Conservation (phyloP, 2,888 invertebrate genomes). For the Gastracanthus pulcherrimus region DNA sequence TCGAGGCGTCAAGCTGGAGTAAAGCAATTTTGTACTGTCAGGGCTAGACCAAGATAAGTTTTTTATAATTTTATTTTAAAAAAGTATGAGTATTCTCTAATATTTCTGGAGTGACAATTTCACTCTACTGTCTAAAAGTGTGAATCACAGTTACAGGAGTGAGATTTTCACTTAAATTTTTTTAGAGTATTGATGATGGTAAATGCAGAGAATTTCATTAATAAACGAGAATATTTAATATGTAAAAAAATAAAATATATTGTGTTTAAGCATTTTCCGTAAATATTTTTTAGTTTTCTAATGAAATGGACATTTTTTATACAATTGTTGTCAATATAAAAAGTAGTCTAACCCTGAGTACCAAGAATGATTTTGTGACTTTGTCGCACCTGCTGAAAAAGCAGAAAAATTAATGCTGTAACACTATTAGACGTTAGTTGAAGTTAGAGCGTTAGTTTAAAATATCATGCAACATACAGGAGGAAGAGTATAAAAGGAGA, state of each 20-base stretch:
- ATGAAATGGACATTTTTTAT: too few species aligned
- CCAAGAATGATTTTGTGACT: conserved; percentile 22
- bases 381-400: conserved; percentile 49
- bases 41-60: conserved; percentile 27
- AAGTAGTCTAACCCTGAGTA: conserved; percentile 35
- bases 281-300: too few species aligned
- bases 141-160: too few species aligned
- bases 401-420: conserved; percentile 43
- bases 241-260: neutral
- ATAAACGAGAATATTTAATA: too few species aligned
- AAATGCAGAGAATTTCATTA: too few species aligned
- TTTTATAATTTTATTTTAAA: neutral
- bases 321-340: too few species aligned
- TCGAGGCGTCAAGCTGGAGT: neutral
- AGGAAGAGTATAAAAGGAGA: conserved; percentile 54
- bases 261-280: neutral
- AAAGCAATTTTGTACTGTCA: conserved; percentile 39
- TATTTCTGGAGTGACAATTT: too few species aligned
- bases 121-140: too few species aligned
- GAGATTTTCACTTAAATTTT: too few species aligned
- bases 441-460: conserved; percentile 73
- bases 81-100: too few species aligned
- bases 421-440: conserved; percentile 60
- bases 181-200: too few species aligned
- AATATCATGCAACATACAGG: conserved; percentile 69